Evolutionary conservation across 2,888 invertebrate genomes (phyloP), one percentile per base, ranked within the genome.

Genomic region (Campoplex capitator): DNA sequence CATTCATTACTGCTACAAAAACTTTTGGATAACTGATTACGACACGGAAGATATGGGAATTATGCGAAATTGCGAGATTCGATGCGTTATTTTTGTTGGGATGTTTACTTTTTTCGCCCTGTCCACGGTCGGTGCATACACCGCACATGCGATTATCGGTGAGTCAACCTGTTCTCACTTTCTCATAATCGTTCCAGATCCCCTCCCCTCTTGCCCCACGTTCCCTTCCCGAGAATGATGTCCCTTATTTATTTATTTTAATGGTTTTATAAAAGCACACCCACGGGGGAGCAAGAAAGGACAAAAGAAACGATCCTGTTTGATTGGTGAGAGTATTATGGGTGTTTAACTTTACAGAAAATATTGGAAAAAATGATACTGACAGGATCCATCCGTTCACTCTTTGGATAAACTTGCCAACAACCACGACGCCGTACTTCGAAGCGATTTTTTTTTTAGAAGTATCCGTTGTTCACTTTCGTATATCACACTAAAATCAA

Each of bases 371-470:
- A 80, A 89, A 89, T 75, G 85, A 78, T 8, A 87, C 87, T 51
- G 89, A 89, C 38, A 85, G 90, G 58, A 81, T 85, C 18, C 83
- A 89, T 78, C 89, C 89, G 38, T 89, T 89, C 77, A 89, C 76
- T 42, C 75, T 89, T 38, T 89, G 88, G 88, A 16, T 90, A 18
- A 84, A 89, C 73, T 75, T 90, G n/a, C 88, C 91, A 3, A 56
- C 83, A 23, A 80, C 87, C 1, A 54, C 58, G 7, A 88, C 91
- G 9, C 91, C 91, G 3, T 90, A 88, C 35, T 91, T 83, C 81
- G 91, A 91, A 89, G 54, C 89, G 7, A 32, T 84, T 7, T 92
- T 90, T 45, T n/a, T 45, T 3, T 51, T 90, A 28, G 86, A 91
- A 88, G 51, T 51, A 51, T 51, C 1, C 16, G 18, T 51, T 4